phyloP scores from a whole-genome alignment of 2,888 invertebrate species.

The Cheilosia scutellata region DNA sequence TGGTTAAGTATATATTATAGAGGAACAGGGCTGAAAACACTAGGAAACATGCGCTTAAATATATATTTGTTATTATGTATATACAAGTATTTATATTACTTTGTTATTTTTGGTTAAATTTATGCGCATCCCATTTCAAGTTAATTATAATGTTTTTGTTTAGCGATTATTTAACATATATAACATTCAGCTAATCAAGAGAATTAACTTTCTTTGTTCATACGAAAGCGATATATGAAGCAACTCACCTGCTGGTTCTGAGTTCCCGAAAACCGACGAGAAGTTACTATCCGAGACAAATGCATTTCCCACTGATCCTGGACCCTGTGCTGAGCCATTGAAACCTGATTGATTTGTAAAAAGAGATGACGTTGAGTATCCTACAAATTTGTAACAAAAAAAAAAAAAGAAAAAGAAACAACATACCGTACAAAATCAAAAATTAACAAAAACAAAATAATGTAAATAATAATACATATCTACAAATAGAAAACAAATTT shows the following conservation, averaged over 20 bases:
- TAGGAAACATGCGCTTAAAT: slow-evolving; percentile 55
- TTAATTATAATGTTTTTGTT: slow-evolving; percentile 37
- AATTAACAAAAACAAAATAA: slow-evolving; percentile 46
- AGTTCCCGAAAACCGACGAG: slow-evolving; percentile 93
- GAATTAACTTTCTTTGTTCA: slow-evolving; percentile 42
- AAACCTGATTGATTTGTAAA: slow-evolving; percentile 82
- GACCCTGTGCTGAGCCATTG: slow-evolving; percentile 83
- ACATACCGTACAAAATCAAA: slow-evolving; percentile 57
- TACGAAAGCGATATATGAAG: slow-evolving; percentile 21
- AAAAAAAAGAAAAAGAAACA: slow-evolving; percentile 31
- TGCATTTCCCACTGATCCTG: slow-evolving; percentile 84
- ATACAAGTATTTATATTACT: slow-evolving; percentile 20
- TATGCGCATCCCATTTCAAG: slow-evolving; percentile 61
- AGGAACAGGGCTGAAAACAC: slow-evolving; percentile 46
- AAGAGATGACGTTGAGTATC: slow-evolving; percentile 68
- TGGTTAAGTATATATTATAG: slow-evolving; percentile 32
- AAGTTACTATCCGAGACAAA: slow-evolving; percentile 95
- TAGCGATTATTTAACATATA: slow-evolving; percentile 69
- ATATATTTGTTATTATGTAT: slow-evolving; percentile 5
- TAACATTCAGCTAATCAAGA: slow-evolving; percentile 70
- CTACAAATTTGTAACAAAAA: slow-evolving; percentile 36
- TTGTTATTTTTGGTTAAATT: slow-evolving; percentile 22
- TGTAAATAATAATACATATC: slow-evolving; percentile 73
- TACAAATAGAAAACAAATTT: slow-evolving; percentile 23
- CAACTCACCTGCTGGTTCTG: slow-evolving; percentile 88